Evolutionary conservation across 1,140 invertebrate species (phyloP), one percentile per base, ranked within the genome.

Genomic region (Lethrus apterus): DNA sequence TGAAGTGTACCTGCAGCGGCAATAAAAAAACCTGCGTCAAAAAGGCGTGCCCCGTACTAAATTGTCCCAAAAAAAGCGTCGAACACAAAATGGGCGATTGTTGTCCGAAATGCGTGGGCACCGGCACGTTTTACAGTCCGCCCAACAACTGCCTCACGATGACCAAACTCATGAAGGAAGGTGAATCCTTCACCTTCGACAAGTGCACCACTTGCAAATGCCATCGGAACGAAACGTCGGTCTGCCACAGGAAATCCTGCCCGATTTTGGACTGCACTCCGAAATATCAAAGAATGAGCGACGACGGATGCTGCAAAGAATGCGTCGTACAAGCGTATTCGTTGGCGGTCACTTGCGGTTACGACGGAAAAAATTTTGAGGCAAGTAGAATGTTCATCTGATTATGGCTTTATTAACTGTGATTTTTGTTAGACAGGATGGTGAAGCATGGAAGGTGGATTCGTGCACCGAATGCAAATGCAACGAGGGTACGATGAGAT

Each of bases 401-500:
- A 7, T 19, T 8, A n/a, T 15, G 13, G 10, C 10, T 21, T 45
- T 19, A 5, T 13, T 38, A 38, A 35, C 4, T 21, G 20, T 10
- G 24, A 11, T 35, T 15, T 36, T 13, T 46, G 32, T 34, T 24
- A 4, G 10, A 34, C 72, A 90, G 86, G 81, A 90, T 71, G 89
- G 89, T 56, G 83, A 89, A 60, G 77, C 76, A 19, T 94, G 89
- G 89, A 77, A 81, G 57, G 71, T 89, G 58, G 87, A 92, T 63
- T 77, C 81, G 8, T 96, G 92, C 65, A 88, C 86, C 51, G 83
- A 83, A 10, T 96, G 91, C 49, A 69, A 72, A 46, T 96, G 92
- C 66, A 75, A 79, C 33, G 74, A 78, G 15, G 90, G 90, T 19
- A 80, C 81, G 60, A 79, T 87, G 2, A 75, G 80, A 1, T 96